A percentile compares a stretch with the other conserved stretches of the same genome.
Conservation (phyloP, 2,113 vertebrate genomes). For the Lepus americanus region DNA sequence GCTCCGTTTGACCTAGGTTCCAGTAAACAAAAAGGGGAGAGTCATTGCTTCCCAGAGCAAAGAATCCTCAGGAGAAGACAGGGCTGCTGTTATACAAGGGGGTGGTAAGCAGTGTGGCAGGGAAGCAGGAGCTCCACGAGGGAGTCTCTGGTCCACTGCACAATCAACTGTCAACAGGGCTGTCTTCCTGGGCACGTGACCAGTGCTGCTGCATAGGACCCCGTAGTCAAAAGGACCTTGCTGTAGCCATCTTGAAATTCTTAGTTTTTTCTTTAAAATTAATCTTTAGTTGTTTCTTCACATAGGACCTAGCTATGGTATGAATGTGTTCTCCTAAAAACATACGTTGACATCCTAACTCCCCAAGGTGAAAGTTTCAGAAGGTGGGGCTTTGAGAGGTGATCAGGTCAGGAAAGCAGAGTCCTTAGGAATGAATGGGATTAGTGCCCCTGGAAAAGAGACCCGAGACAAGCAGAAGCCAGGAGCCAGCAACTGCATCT, state of each 20-base stretch:
- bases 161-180: neutral
- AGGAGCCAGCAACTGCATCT: too few relatives aligned
- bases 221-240: neutral
- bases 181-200: neutral
- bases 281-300: neutral
- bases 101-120: neutral
- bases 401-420: neutral
- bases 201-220: too few relatives aligned
- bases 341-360: neutral
- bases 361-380: neutral
- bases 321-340: neutral
- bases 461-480: neutral
- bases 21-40: neutral
- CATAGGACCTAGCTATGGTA: neutral
- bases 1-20: neutral
- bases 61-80: neutral
- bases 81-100: neutral
- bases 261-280: neutral
- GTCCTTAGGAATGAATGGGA: neutral
- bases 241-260: neutral
- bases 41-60: neutral
- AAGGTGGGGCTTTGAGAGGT: neutral
- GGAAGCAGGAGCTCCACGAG: neutral
- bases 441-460: neutral
- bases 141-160: neutral